These are phyloP conservation scores for Fundulus diaphanus DNA, from an alignment of 2,797 vertebrate genomes.

Conservation along the genomic window DNA sequence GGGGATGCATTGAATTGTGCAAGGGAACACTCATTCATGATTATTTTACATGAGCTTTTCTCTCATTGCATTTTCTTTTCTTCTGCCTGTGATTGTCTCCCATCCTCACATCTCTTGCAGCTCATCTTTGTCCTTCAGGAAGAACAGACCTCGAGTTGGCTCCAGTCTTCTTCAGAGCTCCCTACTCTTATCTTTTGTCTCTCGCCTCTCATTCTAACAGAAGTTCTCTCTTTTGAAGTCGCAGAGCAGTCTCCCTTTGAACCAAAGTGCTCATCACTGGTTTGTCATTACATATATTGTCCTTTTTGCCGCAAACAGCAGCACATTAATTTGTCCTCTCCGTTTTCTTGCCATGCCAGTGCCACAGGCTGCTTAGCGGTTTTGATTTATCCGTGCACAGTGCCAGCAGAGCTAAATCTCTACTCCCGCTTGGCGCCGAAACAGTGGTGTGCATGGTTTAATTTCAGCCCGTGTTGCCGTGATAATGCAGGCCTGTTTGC, in stretches of 20 bases:
- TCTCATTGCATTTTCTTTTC: constrained; percentile 32
- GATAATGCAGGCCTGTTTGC: constrained; percentile 73
- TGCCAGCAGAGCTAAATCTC: constrained; percentile 76
- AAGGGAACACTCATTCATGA: constrained; percentile 6
- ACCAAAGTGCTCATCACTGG: constrained; percentile 57
- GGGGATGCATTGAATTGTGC: constrained; percentile 16
- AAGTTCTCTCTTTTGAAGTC: constrained; percentile 46
- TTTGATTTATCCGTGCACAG: constrained; percentile 74
- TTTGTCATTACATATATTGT: constrained; percentile 64
- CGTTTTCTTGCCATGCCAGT: constrained; percentile 41
- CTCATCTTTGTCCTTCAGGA: constrained; percentile 57
- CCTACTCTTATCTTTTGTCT: constrained; percentile 35
- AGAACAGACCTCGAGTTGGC: constrained; percentile 45
- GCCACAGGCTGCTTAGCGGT: constrained; percentile 69
- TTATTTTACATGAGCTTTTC: constrained; percentile 13
- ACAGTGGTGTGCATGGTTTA: constrained; percentile 76
- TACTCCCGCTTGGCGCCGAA: constrained; percentile 68
- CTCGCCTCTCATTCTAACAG: constrained; percentile 35
- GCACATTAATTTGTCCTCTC: constrained; percentile 61
- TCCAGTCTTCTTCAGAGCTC: constrained; percentile 33
- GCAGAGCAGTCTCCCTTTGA: constrained; percentile 52
- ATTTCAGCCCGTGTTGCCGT: constrained; percentile 73
- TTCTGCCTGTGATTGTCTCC: constrained; percentile 40
- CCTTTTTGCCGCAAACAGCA: constrained; percentile 63
- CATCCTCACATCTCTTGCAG: constrained; percentile 43